A percentile compares a stretch with the other conserved stretches of the same genome.
These are phyloP conservation scores for Champsocephalus gunnari DNA, from an alignment of 2,797 vertebrate genomes.

Conservation along the genomic window DNA sequence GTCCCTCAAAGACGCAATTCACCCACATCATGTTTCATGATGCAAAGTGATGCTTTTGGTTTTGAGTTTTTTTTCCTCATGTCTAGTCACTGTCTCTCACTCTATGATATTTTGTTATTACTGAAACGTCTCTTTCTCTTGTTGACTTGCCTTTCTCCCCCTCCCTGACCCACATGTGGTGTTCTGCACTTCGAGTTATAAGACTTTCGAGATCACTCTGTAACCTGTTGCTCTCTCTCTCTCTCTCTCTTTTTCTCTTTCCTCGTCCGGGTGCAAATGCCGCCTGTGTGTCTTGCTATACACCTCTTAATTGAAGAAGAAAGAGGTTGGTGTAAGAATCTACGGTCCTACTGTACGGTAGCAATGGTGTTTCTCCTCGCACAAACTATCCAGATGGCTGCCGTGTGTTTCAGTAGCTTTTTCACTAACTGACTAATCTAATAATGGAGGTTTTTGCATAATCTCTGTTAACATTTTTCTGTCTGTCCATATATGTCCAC, in stretches of 20 bases:
- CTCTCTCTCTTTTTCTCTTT: slow-evolving; percentile 77
- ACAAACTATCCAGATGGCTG: slow-evolving; percentile 7
- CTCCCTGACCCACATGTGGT: slow-evolving; percentile 43
- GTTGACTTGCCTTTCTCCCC: slow-evolving; percentile 23
- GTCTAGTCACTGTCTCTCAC: slow-evolving; percentile 20
- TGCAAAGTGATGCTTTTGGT: background rate
- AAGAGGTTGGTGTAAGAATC: slow-evolving; percentile 90
- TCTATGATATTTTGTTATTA: slow-evolving; percentile 6
- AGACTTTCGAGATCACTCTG: slow-evolving; percentile 71
- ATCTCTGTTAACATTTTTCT: slow-evolving; percentile 23
- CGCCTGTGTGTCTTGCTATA: slow-evolving; percentile 88
- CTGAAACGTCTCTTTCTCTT: slow-evolving; percentile 43
- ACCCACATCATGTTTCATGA: slow-evolving; percentile 44
- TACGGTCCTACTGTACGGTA: slow-evolving; percentile 39
- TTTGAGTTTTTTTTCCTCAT: background rate
- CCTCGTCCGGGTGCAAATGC: slow-evolving; percentile 82
- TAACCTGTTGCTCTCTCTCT: slow-evolving; percentile 82
- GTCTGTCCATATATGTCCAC: slow-evolving; percentile 14
- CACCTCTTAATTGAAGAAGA: slow-evolving; percentile 92
- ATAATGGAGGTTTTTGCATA: background rate
- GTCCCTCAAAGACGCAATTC: slow-evolving; percentile 15
- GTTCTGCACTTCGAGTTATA: slow-evolving; percentile 34
- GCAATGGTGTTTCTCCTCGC: slow-evolving; percentile 24
- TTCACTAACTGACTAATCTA: slow-evolving; percentile 37
- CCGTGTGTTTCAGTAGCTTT: slow-evolving; percentile 16